Conservation (phyloP, 2,888 invertebrate genomes). For the Papilio protenor region DNA sequence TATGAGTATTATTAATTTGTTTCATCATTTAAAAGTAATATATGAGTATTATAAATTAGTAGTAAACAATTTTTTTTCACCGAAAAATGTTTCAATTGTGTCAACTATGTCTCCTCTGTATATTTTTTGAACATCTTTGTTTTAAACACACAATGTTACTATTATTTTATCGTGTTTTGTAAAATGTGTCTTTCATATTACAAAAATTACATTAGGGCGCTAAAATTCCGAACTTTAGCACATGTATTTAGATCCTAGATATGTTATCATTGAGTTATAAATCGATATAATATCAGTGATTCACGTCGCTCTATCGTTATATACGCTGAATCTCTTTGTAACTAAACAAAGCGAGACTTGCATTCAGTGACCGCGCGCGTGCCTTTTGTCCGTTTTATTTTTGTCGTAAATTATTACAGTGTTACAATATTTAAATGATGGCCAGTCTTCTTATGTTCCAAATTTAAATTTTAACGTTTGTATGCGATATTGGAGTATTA, state of each 20-base stretch:
- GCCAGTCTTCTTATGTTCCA: background rate
- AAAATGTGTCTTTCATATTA: too few relatives aligned
- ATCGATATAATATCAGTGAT: background rate
- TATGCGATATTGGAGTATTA: background rate
- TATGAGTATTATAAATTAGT: too few relatives aligned
- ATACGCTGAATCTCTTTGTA: constrained; percentile 6
- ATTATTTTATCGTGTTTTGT: too few relatives aligned
- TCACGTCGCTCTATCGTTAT: background rate
- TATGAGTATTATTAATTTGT: too few relatives aligned
- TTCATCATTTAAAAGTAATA: too few relatives aligned
- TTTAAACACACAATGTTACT: too few relatives aligned
- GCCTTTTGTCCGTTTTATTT: background rate
- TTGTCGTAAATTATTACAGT: background rate
- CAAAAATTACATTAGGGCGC: background rate
- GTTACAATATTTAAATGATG: background rate
- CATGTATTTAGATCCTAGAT: constrained; percentile 1
- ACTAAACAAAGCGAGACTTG: constrained; percentile 13
- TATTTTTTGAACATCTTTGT: too few relatives aligned
- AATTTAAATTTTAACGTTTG: background rate
- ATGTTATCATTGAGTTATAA: constrained; percentile 11
- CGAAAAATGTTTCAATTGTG: too few relatives aligned
- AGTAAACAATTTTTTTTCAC: too few relatives aligned
- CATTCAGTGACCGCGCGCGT: constrained; percentile 7
- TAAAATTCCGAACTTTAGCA: background rate
- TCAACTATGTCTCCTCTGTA: too few relatives aligned